Conservation (phyloP, 2,888 invertebrate genomes). For the Phytoseiulus persimilis region DNA sequence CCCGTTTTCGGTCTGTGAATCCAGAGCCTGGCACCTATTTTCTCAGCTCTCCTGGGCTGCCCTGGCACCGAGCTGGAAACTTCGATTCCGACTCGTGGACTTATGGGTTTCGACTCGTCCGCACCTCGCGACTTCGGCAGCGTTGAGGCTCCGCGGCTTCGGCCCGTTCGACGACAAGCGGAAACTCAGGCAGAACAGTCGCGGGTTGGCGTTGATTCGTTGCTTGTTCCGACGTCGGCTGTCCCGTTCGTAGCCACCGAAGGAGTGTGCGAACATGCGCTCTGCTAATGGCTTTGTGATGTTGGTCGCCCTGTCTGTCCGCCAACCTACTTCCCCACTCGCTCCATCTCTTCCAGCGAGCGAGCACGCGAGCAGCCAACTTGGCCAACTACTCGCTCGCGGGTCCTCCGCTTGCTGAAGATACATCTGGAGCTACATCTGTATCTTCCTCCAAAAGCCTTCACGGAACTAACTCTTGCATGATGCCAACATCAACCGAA, state of each 20-base stretch:
- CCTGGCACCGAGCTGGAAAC: too few species aligned
- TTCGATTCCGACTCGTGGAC: too few species aligned
- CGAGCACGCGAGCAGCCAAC: neutral
- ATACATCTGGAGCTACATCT: neutral
- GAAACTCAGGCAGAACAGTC: neutral
- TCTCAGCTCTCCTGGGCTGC: too few species aligned
- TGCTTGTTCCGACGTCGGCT: neutral
- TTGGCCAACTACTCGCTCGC: neutral
- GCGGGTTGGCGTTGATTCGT: neutral
- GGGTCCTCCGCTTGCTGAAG: neutral
- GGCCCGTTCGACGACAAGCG: neutral
- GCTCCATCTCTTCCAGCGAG: neutral
- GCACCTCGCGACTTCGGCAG: neutral
- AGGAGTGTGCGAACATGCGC: neutral
- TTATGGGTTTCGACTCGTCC: neutral
- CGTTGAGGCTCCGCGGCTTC: neutral
- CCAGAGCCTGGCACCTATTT: too few species aligned
- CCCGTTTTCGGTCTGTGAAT: neutral
- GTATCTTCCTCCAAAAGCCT: neutral
- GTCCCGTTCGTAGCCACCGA: neutral
- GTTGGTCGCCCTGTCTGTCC: neutral
- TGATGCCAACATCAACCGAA: neutral
- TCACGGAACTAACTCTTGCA: neutral
- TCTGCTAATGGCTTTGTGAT: slow-evolving; percentile 38
- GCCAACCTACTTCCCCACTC: neutral